Conservation (phyloP, 2,113 vertebrate species). For the Hippocampus abdominalis region DNA sequence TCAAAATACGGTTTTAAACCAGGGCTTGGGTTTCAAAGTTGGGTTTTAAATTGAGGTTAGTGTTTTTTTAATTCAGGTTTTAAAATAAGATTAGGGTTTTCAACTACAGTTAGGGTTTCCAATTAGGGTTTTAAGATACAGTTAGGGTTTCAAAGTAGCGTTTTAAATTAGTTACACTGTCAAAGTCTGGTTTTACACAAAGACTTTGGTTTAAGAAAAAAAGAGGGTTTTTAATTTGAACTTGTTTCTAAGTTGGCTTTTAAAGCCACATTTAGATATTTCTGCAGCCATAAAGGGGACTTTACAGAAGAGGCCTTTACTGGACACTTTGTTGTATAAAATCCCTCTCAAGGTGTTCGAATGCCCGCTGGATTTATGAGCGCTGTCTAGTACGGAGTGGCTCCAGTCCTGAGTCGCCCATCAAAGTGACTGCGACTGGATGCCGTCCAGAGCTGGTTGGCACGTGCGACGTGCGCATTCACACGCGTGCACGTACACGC, state of each 20-base stretch:
- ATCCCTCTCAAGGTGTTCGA: conserved; percentile 60
- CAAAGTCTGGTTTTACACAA: too few relatives aligned
- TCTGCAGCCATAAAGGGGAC: conserved; percentile 27
- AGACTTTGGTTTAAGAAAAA: too few relatives aligned
- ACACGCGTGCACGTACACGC: not conserved
- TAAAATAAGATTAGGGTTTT: too few relatives aligned
- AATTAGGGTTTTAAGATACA: too few relatives aligned
- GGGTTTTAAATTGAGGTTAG: too few relatives aligned
- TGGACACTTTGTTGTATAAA: conserved; percentile 57
- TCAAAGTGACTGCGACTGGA: conserved; percentile 38
- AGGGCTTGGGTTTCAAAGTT: too few relatives aligned
- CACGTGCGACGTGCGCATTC: conserved; percentile 9
- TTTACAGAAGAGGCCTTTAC: conserved; percentile 55
- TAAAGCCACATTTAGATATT: conserved; percentile 46
- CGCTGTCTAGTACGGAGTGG: conserved; percentile 29
- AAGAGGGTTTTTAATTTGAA: too few relatives aligned
- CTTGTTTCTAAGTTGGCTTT: conserved; percentile 17
- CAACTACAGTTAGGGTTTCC: too few relatives aligned
- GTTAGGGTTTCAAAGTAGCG: too few relatives aligned
- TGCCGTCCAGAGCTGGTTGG: conserved; percentile 32
- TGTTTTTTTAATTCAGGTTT: too few relatives aligned
- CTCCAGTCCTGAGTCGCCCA: conserved; percentile 31
- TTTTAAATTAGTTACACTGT: too few relatives aligned
- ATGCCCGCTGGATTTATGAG: conserved; percentile 60
- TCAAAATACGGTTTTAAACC: too few relatives aligned